Percentiles rank a stretch among this genome's conserved stretches.
Evolutionary conservation across 2,888 invertebrate genomes (phyloP).

Genomic region (Clivina fossor): DNA sequence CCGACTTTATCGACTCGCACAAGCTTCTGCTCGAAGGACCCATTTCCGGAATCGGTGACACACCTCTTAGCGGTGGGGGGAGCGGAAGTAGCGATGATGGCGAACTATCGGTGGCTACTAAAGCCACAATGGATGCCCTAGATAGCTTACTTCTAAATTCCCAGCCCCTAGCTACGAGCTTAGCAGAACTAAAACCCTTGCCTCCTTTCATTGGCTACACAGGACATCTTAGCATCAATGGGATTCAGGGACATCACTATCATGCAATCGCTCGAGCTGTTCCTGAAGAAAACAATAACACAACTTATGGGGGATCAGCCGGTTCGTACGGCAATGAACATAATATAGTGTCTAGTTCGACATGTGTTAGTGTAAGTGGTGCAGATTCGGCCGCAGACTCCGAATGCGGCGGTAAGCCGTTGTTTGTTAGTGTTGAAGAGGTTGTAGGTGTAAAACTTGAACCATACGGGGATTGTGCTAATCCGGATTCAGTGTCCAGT

Average conservation of each 20-base stretch:
- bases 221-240: constrained; percentile 83
- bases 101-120: constrained; percentile 52
- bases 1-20: constrained; percentile 59
- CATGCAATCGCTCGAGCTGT: constrained; percentile 79
- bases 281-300: constrained; percentile 74
- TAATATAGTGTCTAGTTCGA: constrained; percentile 74
- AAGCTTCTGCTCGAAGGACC: constrained; percentile 62
- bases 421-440: constrained; percentile 57
- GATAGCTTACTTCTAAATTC: constrained; percentile 65
- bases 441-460: constrained; percentile 51
- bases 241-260: constrained; percentile 84
- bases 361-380: constrained; percentile 64
- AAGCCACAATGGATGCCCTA: constrained; percentile 65
- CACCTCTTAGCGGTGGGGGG: constrained; percentile 45
- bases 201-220: constrained; percentile 87
- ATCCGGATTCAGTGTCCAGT: constrained; percentile 62
- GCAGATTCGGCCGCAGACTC: constrained; percentile 56
- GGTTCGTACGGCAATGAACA: constrained; percentile 58
- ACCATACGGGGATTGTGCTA: constrained; percentile 53
- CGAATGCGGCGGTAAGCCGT: constrained; percentile 54
- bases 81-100: constrained; percentile 53
- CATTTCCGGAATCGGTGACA: constrained; percentile 51
- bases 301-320: constrained; percentile 48
- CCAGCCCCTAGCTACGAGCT: constrained; percentile 61
- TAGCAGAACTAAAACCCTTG: constrained; percentile 82